Percentiles rank a stretch among this genome's conserved stretches.
These are phyloP conservation scores for Charaxes varanes DNA, from an alignment of 1,140 invertebrate genomes.

Conservation along the genomic window DNA sequence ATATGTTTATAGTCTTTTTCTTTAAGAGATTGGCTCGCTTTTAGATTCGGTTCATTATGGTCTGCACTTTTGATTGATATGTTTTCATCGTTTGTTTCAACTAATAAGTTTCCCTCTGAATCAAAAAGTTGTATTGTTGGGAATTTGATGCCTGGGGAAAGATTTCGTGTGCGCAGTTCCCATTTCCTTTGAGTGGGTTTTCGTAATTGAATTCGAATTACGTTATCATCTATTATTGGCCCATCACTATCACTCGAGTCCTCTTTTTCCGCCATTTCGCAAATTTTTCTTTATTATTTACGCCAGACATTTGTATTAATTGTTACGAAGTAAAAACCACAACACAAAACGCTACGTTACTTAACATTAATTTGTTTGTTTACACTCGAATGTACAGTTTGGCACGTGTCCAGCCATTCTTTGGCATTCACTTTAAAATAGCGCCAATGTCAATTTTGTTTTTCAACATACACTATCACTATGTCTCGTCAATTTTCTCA, in stretches of 20 bases:
- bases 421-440: conserved; percentile 62
- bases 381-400: conserved; percentile 66
- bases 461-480: conserved; percentile 47
- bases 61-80: conserved; percentile 68
- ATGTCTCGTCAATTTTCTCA: conserved; percentile 13
- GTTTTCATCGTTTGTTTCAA: conserved; percentile 72
- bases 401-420: conserved; percentile 56
- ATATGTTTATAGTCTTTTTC: conserved; percentile 58
- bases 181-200: conserved; percentile 66
- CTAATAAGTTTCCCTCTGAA: conserved; percentile 69
- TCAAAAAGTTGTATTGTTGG: conserved; percentile 72
- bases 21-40: conserved; percentile 48
- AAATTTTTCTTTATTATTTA: conserved; percentile 26
- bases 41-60: conserved; percentile 38
- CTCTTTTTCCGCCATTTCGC: conserved; percentile 50
- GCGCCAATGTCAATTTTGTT: conserved; percentile 70
- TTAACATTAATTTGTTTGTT: conserved; percentile 61
- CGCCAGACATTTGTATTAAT: conserved; percentile 26
- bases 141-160: conserved; percentile 60
- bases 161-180: conserved; percentile 67
- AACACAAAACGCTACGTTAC: conserved; percentile 35
- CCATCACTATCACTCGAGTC: conserved; percentile 57
- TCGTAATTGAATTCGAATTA: conserved; percentile 69
- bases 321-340: conserved; percentile 20
- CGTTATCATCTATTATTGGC: conserved; percentile 66